A percentile compares a stretch with the other conserved stretches of the same genome.
Conservation (phyloP, 2,797 vertebrate species). For the Lagodon rhomboides region DNA sequence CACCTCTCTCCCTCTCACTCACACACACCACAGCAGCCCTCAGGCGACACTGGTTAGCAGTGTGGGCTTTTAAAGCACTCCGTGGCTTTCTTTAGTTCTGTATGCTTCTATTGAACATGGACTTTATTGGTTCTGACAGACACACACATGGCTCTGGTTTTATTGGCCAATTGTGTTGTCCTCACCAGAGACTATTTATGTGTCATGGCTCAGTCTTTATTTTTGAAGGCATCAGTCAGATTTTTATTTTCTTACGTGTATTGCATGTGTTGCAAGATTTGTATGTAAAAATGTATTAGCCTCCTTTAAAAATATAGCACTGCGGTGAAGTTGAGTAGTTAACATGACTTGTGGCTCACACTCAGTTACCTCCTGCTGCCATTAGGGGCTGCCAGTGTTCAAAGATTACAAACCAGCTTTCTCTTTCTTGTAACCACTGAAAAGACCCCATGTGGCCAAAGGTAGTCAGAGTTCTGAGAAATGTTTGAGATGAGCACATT, state of each 20-base stretch:
- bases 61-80: slow-evolving; percentile 30
- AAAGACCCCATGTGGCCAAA: background rate
- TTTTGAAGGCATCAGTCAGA: slow-evolving; percentile 1
- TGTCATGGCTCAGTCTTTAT: background rate
- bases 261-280: background rate
- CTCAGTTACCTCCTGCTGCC: background rate
- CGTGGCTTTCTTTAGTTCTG: slow-evolving; percentile 29
- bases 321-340: background rate
- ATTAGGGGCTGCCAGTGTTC: slow-evolving; percentile 1
- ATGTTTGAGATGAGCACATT: background rate
- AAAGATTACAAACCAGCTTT: background rate
- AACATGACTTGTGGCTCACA: background rate
- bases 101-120: slow-evolving; percentile 20
- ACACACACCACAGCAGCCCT: slow-evolving; percentile 28
- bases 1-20: slow-evolving; percentile 33
- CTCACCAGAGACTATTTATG: slow-evolving; percentile 5
- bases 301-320: background rate
- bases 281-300: background rate
- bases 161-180: background rate
- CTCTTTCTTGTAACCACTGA: background rate
- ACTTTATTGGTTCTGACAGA: slow-evolving; percentile 19
- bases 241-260: background rate
- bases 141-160: slow-evolving; percentile 20
- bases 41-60: slow-evolving; percentile 54
- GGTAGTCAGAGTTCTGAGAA: background rate